phyloP scores from a whole-genome alignment of 2,888 invertebrate genomes.

The Lithophane semibrunnea region DNA sequence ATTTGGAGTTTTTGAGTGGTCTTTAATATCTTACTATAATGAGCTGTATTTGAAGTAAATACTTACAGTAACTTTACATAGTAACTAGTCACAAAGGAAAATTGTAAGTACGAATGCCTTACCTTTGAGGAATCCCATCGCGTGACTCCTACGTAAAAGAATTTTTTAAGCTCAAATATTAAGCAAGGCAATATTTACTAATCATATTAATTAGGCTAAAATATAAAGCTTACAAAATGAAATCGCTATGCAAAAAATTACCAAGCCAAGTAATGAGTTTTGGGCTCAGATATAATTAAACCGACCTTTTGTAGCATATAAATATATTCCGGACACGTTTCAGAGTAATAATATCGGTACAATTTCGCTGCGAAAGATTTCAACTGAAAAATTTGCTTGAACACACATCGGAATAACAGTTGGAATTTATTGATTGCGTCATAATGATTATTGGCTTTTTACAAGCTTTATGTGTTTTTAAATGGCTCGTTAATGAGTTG shows the following conservation, averaged over 20 bases:
- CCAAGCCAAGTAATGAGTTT: constrained; percentile 51
- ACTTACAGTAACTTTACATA: background rate
- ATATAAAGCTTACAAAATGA: constrained; percentile 36
- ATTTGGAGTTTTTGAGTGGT: background rate
- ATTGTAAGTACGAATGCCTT: background rate
- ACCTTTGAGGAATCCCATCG: constrained; percentile 23
- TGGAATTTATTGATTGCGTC: constrained; percentile 20
- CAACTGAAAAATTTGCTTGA: constrained; percentile 29
- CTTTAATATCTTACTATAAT: too few species aligned
- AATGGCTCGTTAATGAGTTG: background rate
- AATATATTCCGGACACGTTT: constrained; percentile 51
- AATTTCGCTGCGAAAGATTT: constrained; percentile 21
- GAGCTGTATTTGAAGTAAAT: background rate
- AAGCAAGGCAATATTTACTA: constrained; percentile 29
- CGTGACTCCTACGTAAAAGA: constrained; percentile 41
- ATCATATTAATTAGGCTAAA: constrained; percentile 48
- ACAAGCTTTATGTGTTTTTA: background rate
- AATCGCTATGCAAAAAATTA: constrained; percentile 54
- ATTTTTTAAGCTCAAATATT: constrained; percentile 31
- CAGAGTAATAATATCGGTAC: constrained; percentile 22
- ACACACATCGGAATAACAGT: constrained; percentile 16
- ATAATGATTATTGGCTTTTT: background rate
- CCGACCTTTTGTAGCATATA: constrained; percentile 46
- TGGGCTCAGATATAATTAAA: constrained; percentile 55
- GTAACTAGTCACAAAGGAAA: background rate